Evolutionary conservation across 2,113 vertebrate species (phyloP).

Genomic region (Leucopsar rothschildi): DNA sequence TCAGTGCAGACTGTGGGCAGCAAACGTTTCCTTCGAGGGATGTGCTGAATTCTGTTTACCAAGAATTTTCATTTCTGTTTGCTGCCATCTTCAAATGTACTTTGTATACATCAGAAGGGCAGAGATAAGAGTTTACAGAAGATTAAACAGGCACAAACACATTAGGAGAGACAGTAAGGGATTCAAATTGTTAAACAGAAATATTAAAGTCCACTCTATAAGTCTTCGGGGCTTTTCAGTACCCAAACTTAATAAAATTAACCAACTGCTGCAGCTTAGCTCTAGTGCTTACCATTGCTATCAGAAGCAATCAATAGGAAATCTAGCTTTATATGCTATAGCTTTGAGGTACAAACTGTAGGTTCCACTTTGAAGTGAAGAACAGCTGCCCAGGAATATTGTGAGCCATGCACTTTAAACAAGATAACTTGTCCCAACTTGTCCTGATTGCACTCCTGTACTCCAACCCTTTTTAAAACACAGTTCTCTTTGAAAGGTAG

Average conservation of each 20-base stretch:
- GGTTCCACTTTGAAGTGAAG: background rate
- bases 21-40: conserved; percentile 2
- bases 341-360: background rate
- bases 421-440: background rate
- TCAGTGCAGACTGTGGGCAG: background rate
- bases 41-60: background rate
- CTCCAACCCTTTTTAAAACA: background rate
- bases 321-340: background rate
- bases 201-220: conserved; percentile 43
- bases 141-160: conserved; percentile 47
- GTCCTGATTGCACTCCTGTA: background rate
- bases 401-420: background rate
- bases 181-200: conserved; percentile 55
- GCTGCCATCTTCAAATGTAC: background rate
- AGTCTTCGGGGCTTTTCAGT: conserved; percentile 35
- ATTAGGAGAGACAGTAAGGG: conserved; percentile 42
- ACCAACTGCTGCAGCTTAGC: conserved; percentile 13
- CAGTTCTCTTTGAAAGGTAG: background rate
- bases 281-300: background rate
- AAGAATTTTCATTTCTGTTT: conserved; percentile 31
- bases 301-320: conserved; percentile 25
- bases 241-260: conserved; percentile 50
- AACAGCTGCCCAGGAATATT: background rate
- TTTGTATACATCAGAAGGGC: conserved; percentile 26
- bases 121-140: conserved; percentile 41